These are phyloP conservation scores for Zaprionus camerounensis DNA, from an alignment of 1,140 invertebrate genomes.

Conservation along the genomic window DNA sequence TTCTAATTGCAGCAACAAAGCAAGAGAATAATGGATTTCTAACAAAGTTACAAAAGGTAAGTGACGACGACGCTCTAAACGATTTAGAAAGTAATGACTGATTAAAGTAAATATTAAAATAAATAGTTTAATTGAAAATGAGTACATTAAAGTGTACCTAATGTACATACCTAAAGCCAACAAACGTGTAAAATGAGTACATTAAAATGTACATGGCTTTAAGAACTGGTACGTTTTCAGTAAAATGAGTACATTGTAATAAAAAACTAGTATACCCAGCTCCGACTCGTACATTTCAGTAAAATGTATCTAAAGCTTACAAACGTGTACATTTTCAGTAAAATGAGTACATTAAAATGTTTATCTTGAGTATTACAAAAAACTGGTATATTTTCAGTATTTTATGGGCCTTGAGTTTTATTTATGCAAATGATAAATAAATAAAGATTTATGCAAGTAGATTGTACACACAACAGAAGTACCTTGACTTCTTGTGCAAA, in stretches of 20 bases:
- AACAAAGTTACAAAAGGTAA: constrained; percentile 71
- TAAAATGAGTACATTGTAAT: too few species aligned
- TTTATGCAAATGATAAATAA: constrained; percentile 3
- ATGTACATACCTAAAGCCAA: too few species aligned
- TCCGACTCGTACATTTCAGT: too few species aligned
- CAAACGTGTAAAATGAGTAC: background rate
- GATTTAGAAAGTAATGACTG: background rate
- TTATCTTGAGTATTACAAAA: background rate
- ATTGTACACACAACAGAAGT: background rate
- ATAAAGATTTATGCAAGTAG: background rate
- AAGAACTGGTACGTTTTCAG: too few species aligned
- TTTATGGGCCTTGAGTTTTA: background rate
- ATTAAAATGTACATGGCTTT: background rate
- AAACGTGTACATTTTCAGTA: background rate
- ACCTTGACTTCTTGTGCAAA: constrained; percentile 3
- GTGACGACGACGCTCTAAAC: constrained; percentile 6
- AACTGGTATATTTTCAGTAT: background rate
- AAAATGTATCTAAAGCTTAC: too few species aligned
- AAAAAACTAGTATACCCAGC: too few species aligned
- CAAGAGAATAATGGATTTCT: constrained; percentile 75
- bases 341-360: constrained; percentile 1
- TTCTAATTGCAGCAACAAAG: constrained; percentile 69
- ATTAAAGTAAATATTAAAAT: background rate
- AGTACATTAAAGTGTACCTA: background rate
- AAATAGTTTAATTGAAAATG: background rate